phyloP scores from a whole-genome alignment of 2,797 vertebrate species.

The Lutjanus campechanus region DNA sequence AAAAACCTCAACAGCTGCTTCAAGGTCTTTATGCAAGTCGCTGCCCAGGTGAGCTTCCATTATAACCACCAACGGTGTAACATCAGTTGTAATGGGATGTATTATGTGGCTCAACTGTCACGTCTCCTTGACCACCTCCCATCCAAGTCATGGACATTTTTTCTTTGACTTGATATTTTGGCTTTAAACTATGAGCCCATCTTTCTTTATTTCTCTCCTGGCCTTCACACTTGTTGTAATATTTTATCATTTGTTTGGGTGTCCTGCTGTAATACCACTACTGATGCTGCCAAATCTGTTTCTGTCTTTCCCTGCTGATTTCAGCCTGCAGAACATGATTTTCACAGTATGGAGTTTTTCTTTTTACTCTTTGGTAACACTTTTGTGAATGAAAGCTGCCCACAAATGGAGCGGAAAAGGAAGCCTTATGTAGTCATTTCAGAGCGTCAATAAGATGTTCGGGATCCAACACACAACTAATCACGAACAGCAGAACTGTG shows the following conservation, averaged over 20 bases:
- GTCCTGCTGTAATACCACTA: background rate
- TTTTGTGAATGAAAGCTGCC: conserved; percentile 2
- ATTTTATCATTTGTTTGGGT: background rate
- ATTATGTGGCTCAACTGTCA: background rate
- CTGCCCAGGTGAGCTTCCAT: background rate
- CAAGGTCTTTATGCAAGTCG: background rate
- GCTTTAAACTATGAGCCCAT: background rate
- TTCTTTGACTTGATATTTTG: background rate
- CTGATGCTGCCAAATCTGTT: background rate
- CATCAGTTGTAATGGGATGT: background rate
- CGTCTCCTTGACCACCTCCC: background rate
- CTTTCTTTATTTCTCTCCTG: background rate
- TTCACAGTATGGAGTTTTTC: background rate
- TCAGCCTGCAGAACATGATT: background rate
- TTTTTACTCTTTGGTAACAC: background rate
- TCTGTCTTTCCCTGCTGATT: background rate
- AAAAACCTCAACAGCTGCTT: background rate
- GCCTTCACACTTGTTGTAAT: background rate
- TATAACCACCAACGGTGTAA: background rate
- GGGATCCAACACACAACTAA: background rate
- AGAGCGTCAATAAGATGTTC: no score
- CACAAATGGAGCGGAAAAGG: background rate
- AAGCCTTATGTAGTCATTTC: background rate
- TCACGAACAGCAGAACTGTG: background rate
- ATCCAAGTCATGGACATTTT: background rate